Conservation (phyloP, 2,113 vertebrate species). For the Halichoeres trimaculatus region DNA sequence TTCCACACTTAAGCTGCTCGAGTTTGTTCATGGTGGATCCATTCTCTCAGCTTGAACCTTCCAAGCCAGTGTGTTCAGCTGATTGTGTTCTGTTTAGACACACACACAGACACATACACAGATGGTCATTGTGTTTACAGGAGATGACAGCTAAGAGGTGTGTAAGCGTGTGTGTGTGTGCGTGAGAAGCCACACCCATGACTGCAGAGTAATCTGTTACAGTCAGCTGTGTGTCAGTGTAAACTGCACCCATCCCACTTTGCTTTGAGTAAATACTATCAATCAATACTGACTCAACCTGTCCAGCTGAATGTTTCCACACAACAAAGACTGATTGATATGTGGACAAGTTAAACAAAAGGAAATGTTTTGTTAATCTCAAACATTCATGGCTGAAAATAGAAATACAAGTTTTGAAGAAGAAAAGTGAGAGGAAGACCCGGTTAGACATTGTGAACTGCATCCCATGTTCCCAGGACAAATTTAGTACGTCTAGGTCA, state of each 20-base stretch:
- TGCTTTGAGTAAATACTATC: constrained; percentile 1
- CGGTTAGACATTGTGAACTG: too few species aligned
- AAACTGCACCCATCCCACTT: constrained; percentile 25
- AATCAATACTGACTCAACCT: background rate
- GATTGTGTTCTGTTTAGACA: constrained; percentile 24
- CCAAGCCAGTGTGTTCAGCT: background rate
- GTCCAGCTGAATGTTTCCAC: background rate
- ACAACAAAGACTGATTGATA: background rate
- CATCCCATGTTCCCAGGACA: constrained; percentile 21
- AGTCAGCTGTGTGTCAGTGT: constrained; percentile 29
- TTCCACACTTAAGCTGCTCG: constrained; percentile 11
- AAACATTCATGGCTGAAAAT: background rate
- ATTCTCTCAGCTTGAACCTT: constrained; percentile 13
- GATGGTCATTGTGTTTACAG: constrained; percentile 27
- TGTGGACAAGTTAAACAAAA: background rate
- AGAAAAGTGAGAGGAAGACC: too few species aligned
- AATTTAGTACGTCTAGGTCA: constrained; percentile 64
- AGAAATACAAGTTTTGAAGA: background rate
- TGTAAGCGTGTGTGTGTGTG: constrained; percentile 20
- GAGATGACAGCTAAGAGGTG: constrained; percentile 10
- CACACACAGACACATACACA: constrained; percentile 27
- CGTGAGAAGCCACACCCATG: constrained; percentile 33
- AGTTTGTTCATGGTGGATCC: background rate
- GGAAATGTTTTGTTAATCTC: background rate
- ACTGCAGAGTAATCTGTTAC: constrained; percentile 10